These are phyloP conservation scores for Dynastes hyllus DNA, from an alignment of 2,888 invertebrate genomes.

Conservation along the genomic window DNA sequence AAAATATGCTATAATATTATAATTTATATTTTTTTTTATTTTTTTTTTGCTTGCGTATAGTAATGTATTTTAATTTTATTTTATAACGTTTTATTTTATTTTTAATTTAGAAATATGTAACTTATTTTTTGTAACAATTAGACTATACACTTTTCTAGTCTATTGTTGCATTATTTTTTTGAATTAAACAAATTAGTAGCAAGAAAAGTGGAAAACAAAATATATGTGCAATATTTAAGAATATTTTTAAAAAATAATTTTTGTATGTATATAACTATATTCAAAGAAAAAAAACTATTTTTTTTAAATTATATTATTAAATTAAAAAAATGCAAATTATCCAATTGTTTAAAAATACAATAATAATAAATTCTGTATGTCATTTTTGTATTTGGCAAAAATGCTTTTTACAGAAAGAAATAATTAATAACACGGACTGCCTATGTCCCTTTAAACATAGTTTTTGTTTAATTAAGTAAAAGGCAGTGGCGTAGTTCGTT, in stretches of 20 bases:
- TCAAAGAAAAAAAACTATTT: no score
- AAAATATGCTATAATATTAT: constrained; percentile 17
- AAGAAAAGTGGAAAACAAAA: neutral
- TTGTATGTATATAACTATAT: neutral
- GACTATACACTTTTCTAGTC: constrained; percentile 36
- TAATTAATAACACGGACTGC: neutral
- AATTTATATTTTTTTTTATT: constrained; percentile 16
- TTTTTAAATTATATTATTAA: no score
- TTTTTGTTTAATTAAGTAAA: neutral
- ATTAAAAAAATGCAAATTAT: no score
- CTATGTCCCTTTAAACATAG: neutral
- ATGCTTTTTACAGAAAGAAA: constrained; percentile 28
- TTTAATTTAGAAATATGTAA: neutral
- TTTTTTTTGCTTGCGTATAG: constrained; percentile 17
- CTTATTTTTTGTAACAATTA: constrained; percentile 19
- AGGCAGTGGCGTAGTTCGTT: neutral
- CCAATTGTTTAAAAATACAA: no score
- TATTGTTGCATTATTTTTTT: constrained; percentile 22
- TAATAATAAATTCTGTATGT: constrained; percentile 14
- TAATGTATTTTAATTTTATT: constrained; percentile 14
- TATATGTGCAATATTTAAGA: constrained; percentile 21
- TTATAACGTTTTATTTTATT: neutral
- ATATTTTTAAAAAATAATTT: neutral
- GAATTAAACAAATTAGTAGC: neutral
- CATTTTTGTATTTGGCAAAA: constrained; percentile 35